Base-by-base conservation (phyloP, 2,888 invertebrate species). In the Polietes domitor region DNA sequence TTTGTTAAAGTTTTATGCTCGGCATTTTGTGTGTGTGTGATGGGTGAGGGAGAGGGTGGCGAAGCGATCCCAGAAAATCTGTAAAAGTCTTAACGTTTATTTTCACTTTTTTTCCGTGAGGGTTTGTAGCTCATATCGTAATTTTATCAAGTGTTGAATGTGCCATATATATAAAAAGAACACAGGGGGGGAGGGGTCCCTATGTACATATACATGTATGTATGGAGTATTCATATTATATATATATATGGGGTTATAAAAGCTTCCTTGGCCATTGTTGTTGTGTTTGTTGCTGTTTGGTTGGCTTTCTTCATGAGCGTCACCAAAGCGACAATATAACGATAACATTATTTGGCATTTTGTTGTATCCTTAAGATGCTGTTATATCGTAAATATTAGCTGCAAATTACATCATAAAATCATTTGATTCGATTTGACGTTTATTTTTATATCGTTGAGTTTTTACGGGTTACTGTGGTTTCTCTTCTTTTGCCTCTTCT, bases 311-410 rank as follows among this genome's bases (percentile, higher is more conserved):
- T 79, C 79, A 79, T 82, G 79, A 79, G 58, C 78, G 78, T 89
- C 90, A 89, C 90, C 89, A 87, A 84, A 89, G 89, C 89, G 90
- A 89, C 89, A 90, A 89, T 90, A 90, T 90, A 91, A 91, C 90
- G 88, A 90, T 90, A 90, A 90, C 89, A 90, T 90, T 90, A 90
- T 90, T 90, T 90, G 90, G 89, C 88, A 89, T 88, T 90, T 89
- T 89, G 89, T 89, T 68, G 90, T 86, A 88, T 82, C 78, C 83
- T 90, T 90, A 90, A 90, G 91, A 89, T 91, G 91, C 89, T 90
- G 89, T 90, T 89, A 91, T 90, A 91, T 91, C 91, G 91, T 91
- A 91, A 91, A 91, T 91, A 91, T 91, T 91, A 91, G 91, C 89
- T 87, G 78, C 91, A 91, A 91, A 91, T 91, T 90, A 91, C 91